Evolutionary conservation across 2,797 vertebrate species (phyloP).

Genomic region (Chanos chanos): DNA sequence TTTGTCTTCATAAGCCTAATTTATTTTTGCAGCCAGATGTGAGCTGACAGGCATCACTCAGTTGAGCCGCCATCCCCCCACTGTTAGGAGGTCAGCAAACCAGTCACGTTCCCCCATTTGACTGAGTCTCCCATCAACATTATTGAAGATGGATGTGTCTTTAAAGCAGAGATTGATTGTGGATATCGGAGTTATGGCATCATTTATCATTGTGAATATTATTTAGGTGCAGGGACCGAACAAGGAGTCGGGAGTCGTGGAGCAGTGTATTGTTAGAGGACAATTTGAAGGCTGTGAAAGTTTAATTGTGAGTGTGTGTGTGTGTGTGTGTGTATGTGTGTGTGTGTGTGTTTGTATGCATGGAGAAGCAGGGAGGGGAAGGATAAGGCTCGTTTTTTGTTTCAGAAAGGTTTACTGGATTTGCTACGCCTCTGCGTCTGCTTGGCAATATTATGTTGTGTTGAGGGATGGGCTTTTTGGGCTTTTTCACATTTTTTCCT

Average conservation of each 20-base stretch:
- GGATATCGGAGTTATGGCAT: conserved; percentile 96
- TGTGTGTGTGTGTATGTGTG: neutral
- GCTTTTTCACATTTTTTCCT: neutral
- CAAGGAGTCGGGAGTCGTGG: conserved; percentile 80
- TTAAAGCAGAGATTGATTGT: conserved; percentile 99
- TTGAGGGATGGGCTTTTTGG: conserved; percentile 32
- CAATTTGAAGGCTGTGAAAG: conserved; percentile 55
- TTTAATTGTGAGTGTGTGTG: conserved; percentile 70
- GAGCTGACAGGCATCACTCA: conserved; percentile 99
- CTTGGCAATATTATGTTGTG: conserved; percentile 21
- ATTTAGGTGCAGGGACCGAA: conserved; percentile 86
- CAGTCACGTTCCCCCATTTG: conserved; percentile 84
- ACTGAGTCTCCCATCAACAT: conserved; percentile 94
- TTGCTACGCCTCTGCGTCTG: conserved; percentile 9
- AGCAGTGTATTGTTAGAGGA: conserved; percentile 75
- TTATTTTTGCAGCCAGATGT: conserved; percentile 98
- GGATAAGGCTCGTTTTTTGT: neutral
- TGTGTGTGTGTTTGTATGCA: neutral
- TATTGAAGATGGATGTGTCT: conserved; percentile 99
- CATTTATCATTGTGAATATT: conserved; percentile 92
- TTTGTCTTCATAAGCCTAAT: conserved; percentile 99
- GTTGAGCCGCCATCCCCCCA: conserved; percentile 51
- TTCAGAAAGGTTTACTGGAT: conserved; percentile 28
- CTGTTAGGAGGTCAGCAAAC: conserved; percentile 76
- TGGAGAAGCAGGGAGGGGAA: neutral